These are phyloP conservation scores for Bibio marci DNA, from an alignment of 2,888 invertebrate genomes.

Conservation along the genomic window DNA sequence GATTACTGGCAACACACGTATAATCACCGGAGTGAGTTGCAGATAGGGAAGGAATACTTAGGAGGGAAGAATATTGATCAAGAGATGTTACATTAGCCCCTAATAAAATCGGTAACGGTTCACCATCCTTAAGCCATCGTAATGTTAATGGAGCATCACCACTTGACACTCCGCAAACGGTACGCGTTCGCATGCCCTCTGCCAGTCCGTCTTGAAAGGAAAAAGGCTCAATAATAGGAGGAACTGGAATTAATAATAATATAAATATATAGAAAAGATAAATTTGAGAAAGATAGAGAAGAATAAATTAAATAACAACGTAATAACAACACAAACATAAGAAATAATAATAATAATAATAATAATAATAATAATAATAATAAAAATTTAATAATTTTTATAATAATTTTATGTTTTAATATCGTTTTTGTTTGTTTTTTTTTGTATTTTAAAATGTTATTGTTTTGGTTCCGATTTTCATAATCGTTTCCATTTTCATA, in stretches of 20 bases:
- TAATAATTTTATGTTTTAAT: too few species aligned
- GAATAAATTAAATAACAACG: neutral
- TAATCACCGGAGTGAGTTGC: slow-evolving; percentile 60
- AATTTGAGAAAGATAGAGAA: slow-evolving; percentile 30
- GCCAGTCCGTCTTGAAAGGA: slow-evolving; percentile 67
- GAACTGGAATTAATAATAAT: slow-evolving; percentile 44
- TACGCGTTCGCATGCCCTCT: slow-evolving; percentile 66
- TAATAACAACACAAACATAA: neutral
- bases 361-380: slow-evolving; percentile 12
- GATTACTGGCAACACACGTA: slow-evolving; percentile 62
- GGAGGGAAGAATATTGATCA: slow-evolving; percentile 60
- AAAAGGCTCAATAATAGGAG: slow-evolving; percentile 73
- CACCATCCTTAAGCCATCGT: slow-evolving; percentile 69
- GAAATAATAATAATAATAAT: slow-evolving; percentile 18
- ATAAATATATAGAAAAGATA: slow-evolving; percentile 40
- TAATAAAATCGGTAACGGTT: slow-evolving; percentile 43
- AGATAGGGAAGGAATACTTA: slow-evolving; percentile 59
- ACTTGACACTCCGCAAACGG: slow-evolving; percentile 62
- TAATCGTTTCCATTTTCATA: too few species aligned
- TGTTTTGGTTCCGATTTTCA: too few species aligned
- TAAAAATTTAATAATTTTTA: too few species aligned
- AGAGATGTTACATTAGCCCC: slow-evolving; percentile 53
- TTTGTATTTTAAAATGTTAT: too few species aligned
- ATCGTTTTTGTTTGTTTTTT: too few species aligned
- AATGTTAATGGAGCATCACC: slow-evolving; percentile 67